Evolutionary conservation across 1,140 invertebrate species (phyloP), one percentile per base, ranked within the genome.

Genomic region (Chironomus striatipennis): DNA sequence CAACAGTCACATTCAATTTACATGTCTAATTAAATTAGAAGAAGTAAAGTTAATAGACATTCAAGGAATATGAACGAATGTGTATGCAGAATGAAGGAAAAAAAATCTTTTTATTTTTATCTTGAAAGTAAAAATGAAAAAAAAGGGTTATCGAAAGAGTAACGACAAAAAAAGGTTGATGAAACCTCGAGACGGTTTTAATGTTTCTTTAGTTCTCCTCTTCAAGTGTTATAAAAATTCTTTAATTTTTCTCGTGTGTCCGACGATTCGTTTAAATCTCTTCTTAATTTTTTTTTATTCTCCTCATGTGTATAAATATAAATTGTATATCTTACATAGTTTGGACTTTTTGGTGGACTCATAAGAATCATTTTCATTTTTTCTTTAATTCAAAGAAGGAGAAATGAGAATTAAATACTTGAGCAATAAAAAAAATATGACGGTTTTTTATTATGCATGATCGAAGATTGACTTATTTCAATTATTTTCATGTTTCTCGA

Each of bases 381-480:
- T 34, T 34, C 2, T 34, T 34, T 34, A 34, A 34, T 34, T 34
- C 24, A 34, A 34, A 1, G 24, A 57, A 12, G 47, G n/a, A 57
- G n/a, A 12, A 57, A 57, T n/a, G 47, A 57, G 47, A 57, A 57
- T 10, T 57, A 57, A 57, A n/a, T 57, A n/a, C 9, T 34, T 34
- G 65, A 20, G 65, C 10, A 70, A 70, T 70, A 70, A 70, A 70
- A n/a, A 70, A 18, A 70, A 70, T 70, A 70, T 70, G 65, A 70
- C 65, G 65, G 65, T 70, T 70, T 70, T n/a, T 70, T 70, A 70
- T 70, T 70, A 70, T 70, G 65, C 65, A 70, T 70, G 65, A 70
- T 70, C 65, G 65, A 70, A 70, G 65, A 70, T 70, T 70, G 65
- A 70, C 65, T 70, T 70, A 70, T 70, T 70, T 70, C 65, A 70